phyloP scores from a whole-genome alignment of 2,113 vertebrate species.

The Hypomesus transpacificus region DNA sequence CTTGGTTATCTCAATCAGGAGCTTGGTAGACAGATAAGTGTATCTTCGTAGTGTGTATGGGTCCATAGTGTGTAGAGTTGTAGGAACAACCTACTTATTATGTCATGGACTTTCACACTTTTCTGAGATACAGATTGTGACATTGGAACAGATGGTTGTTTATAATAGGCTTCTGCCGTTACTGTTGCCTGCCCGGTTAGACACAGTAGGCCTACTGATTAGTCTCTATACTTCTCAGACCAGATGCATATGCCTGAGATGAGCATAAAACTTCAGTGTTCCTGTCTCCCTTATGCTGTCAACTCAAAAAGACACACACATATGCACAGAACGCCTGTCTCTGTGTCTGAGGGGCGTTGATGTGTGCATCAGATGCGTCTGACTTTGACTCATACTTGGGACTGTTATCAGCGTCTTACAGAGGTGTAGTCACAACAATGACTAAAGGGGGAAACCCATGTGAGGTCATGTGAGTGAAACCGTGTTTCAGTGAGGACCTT shows the following conservation, averaged over 20 bases:
- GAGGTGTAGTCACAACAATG: not conserved
- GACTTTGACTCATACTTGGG: constrained; percentile 17
- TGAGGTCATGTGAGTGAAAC: not conserved
- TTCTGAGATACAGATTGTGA: no score
- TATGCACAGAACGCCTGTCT: not conserved
- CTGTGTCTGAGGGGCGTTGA: not conserved
- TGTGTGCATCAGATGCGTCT: not conserved
- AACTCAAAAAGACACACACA: not conserved
- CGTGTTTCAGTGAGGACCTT: no score
- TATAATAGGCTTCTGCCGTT: not conserved
- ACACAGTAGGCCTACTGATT: no score
- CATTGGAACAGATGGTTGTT: not conserved
- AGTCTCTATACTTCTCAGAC: no score
- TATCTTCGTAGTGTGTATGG: no score
- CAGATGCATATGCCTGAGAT: not conserved
- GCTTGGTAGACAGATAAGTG: no score
- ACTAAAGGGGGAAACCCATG: not conserved
- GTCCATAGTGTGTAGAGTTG: no score
- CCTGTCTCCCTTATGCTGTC: not conserved
- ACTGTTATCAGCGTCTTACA: not conserved
- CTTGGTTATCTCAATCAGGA: not conserved
- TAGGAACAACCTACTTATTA: no score
- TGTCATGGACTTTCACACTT: no score
- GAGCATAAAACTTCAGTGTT: not conserved
- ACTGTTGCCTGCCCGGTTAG: not conserved